Evolutionary conservation across 2,888 invertebrate species (phyloP), one percentile per base, ranked within the genome.

Genomic region (Drosophila colorata): DNA sequence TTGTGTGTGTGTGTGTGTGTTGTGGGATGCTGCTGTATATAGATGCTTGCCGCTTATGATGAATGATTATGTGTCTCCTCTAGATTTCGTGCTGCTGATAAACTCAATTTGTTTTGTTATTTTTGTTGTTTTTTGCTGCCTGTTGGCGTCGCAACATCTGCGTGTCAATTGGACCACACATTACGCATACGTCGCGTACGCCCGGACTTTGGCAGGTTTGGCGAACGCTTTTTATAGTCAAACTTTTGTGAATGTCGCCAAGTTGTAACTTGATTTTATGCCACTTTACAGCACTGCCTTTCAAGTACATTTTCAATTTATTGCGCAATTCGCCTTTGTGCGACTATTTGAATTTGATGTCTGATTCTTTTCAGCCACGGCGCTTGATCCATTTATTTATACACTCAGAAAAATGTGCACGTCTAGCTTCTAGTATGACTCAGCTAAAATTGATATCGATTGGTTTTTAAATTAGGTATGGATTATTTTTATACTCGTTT

Each of bases 1-100:
- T 16, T n/a, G n/a, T 14, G 14, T 37, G 35, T 37, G 1, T 6
- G 35, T n/a, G 25, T 37, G 35, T 37, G 7, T 14, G 35, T 37
- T 9, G n/a, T 38, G 37, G 28, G 16, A 18, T 18, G n/a, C 47
- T 18, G 8, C 41, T 41, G 23, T 40, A 47, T 46, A 44, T 70
- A 43, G 58, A 49, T 60, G 52, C 57, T 20, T 72, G 76, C 38
- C 69, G 75, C 80, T 73, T 80, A 86, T 86, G 82, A 83, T 83
- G 82, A 76, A 86, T 83, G 80, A 78, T 74, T 82, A 69, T 80
- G 67, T 68, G 74, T 58, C 80, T 78, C 74, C 78, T 76, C 47
- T 47, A 66, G 84, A 86, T 83, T 73, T 78, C 69, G 71, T 76
- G 74, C 66, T 69, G 49, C 67, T 76, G 80, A 86, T 83, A 83